Base-by-base conservation (phyloP, 2,113 vertebrate genomes). In the Mastomys coucha region DNA sequence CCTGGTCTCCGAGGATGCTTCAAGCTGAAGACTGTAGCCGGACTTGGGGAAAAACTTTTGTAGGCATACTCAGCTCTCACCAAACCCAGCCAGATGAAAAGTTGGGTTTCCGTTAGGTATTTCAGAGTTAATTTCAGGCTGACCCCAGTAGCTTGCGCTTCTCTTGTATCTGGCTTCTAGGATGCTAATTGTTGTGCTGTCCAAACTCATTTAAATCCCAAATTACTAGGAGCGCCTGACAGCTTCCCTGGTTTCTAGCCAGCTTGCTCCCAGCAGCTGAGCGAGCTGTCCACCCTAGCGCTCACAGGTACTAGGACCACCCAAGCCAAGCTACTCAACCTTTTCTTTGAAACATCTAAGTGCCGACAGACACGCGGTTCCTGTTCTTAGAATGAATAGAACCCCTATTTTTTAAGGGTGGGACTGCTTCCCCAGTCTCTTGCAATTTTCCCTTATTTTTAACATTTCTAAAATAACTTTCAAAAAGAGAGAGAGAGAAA, bases 41-140 rank as follows among this genome's bases (percentile, higher is more conserved):
- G 4, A 39, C 45, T 0, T 81, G 7, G 78, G 76, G 60, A 58
- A 82, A 98, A 98, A 98, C 98, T 99, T 99, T 98, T 98, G 92
- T 70, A 94, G 96, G 77, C 94, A 7, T 39, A 26, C 72, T 93
- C 88, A 69, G 49, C 87, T 70, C 20, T 90, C 75, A 26, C 51
- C 96, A 73, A 84, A 90, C 81, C 89, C 88, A 93, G 95, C 82
- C 94, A 93, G 53, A 89, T 26, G 86, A 11, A 94, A 94, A 98
- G 97, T 98, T 98, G 95, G 67, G 91, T 88, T 96, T 91, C 7
- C 70, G 9, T 28, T 76, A 72, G 92, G 94, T 84, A 56, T 97
- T 97, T 72, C 53, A 82, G 2, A 67, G 88, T 31, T 26, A 24
- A 78, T 76, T 78, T 42, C 73, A 51, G 88, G n/a, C 80, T 94